These are phyloP conservation scores for Actinernus sp. DNA, from an alignment of 92 coral and sea anemone species.

Conservation along the genomic window DNA sequence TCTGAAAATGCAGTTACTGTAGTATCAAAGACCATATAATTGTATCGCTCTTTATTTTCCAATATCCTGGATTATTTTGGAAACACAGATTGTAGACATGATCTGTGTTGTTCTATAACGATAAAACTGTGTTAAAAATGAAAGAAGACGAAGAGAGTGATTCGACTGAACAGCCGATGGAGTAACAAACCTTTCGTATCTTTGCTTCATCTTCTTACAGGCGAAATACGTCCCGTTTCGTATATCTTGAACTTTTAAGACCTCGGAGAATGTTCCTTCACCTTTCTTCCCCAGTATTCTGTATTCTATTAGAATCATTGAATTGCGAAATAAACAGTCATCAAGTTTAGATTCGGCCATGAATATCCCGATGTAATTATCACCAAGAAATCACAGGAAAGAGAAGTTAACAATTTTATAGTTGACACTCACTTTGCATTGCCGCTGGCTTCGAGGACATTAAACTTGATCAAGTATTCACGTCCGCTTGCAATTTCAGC, in stretches of 20 bases:
- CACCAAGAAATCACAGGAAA: not conserved
- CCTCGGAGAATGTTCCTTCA: constrained; percentile 99
- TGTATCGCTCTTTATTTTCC: constrained; percentile 1
- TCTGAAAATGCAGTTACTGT: too few species aligned
- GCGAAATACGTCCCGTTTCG: constrained; percentile 96
- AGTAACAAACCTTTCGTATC: constrained; percentile 82
- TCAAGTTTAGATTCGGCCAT: too few species aligned
- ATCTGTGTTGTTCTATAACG: constrained; percentile 1
- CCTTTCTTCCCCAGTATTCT: constrained; percentile 98
- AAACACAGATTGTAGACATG: constrained; percentile 2
- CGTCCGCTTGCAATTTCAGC: too few species aligned
- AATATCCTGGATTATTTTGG: constrained; percentile 50
- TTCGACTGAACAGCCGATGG: not conserved
- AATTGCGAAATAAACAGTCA: too few species aligned
- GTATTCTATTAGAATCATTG: constrained; percentile 64
- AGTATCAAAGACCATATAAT: too few species aligned
- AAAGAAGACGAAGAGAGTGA: not conserved
- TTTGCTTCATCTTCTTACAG: constrained; percentile 98
- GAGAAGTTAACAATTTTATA: not conserved
- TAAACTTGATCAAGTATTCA: too few species aligned
- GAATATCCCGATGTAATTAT: not conserved
- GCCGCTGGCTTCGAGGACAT: too few species aligned
- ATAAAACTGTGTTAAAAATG: not conserved
- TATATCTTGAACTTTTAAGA: constrained; percentile 92
- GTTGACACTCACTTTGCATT: not conserved